Conservation (phyloP, 2,888 invertebrate species). For the Tethea ocularis region DNA sequence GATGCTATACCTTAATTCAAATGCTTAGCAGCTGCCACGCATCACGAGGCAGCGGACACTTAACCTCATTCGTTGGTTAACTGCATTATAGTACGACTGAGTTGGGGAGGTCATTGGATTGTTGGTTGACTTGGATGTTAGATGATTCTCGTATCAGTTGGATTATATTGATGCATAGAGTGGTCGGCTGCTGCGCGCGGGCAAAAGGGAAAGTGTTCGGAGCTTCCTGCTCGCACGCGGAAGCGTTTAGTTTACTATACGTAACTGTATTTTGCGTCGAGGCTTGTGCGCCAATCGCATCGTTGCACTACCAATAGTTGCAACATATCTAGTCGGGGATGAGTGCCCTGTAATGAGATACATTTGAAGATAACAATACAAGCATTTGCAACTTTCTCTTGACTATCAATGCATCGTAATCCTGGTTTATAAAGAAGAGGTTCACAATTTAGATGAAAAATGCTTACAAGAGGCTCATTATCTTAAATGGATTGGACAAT, state of each 20-base stretch:
- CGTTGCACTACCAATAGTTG: conserved; percentile 19
- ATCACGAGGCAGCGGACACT: conserved; percentile 66
- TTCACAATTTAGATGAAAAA: too few relatives aligned
- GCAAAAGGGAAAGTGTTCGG: conserved; percentile 81
- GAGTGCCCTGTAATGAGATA: conserved; percentile 9
- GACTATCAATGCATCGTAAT: neutral
- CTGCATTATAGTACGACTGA: conserved; percentile 67
- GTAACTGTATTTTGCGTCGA: conserved; percentile 67
- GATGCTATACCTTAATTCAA: conserved; percentile 57
- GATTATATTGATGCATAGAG: conserved; percentile 70
- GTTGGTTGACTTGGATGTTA: conserved; percentile 23
- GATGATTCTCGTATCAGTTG: conserved; percentile 45
- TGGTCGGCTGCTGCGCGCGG: conserved; percentile 77
- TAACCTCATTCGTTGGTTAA: conserved; percentile 77
- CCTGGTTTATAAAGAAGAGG: too few relatives aligned
- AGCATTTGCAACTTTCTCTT: neutral
- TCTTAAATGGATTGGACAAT: too few relatives aligned
- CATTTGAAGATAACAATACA: neutral
- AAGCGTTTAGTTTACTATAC: conserved; percentile 71
- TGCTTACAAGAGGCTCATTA: too few relatives aligned
- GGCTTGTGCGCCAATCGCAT: conserved; percentile 31
- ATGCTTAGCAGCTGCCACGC: conserved; percentile 71
- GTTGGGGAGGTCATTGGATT: conserved; percentile 36
- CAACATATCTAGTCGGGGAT: conserved; percentile 14
- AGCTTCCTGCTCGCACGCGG: conserved; percentile 81